Evolutionary conservation across 1,140 invertebrate genomes (phyloP), one percentile per base, ranked within the genome.

Genomic region (Leptopilina clavipes): DNA sequence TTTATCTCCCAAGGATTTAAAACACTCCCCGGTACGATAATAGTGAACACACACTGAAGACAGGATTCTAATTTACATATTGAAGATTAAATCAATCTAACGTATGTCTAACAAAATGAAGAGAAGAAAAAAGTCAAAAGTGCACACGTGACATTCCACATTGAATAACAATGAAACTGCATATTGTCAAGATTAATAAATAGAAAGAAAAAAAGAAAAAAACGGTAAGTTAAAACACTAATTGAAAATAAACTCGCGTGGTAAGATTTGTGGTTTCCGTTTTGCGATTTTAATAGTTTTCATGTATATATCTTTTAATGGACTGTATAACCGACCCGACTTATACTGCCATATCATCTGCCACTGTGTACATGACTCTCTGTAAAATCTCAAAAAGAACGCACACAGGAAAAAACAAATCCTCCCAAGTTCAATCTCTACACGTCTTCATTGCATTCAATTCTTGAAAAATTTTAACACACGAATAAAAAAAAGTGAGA

Each of bases 101-200:
- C 25, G 25, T 31, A 65, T 31, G 48, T 52, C 10, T 25, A 14
- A 40, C 0, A 40, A 40, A 40, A 9, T 40, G 6, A 31, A 31
- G 6, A 31, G 6, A 31, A 31, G 6, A 40, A 40, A 40, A 40
- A 25, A 65, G n/a, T n/a, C n/a, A 22, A 14, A 65, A 37, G 25
- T 31, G 10, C 25, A 65, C 11, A 25, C 12, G 22, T 65, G 59
- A 31, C 22, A 65, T 31, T 65, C 59, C 25, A 31, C 25, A 31
- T 31, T 65, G 59, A 65, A 31, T 65, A 65, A 65, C 59, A 65
- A 65, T 65, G 59, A 65, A 65, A 65, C 25, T 65, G 19, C 25
- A 65, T n/a, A n/a, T 31, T 65, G 22, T 65, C 59, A 65, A 52
- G 14, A 17, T 17, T 52, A 31, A 40, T 40, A 40, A 40, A 40